Evolutionary conservation across 2,113 vertebrate genomes (phyloP).

Genomic region (Petrocephalus microphthalmus): DNA sequence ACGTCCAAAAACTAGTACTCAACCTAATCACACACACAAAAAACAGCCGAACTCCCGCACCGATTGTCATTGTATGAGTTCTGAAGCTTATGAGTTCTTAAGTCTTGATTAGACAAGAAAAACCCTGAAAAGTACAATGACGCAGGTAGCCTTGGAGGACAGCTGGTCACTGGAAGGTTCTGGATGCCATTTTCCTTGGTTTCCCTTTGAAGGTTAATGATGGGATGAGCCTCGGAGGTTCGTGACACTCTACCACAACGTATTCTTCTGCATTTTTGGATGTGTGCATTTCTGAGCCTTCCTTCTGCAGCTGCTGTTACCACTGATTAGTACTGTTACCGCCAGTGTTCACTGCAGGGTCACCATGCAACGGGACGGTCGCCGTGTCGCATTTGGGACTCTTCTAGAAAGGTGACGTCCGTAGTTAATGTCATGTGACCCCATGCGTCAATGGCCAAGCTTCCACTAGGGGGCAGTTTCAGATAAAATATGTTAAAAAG

Average conservation of each 20-base stretch:
- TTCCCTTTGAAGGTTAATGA: background rate
- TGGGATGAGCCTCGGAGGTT: background rate
- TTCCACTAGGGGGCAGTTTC: conserved; percentile 11
- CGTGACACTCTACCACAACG: background rate
- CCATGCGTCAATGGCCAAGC: background rate
- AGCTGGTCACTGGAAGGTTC: background rate
- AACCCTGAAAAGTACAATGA: background rate
- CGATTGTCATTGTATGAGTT: background rate
- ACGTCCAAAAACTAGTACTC: background rate
- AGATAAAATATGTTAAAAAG: background rate
- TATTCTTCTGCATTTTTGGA: background rate
- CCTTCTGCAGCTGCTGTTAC: background rate
- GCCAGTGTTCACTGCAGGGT: background rate
- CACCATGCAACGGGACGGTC: background rate
- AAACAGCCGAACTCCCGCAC: background rate
- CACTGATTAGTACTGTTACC: background rate
- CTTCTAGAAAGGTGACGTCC: background rate
- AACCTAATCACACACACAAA: background rate
- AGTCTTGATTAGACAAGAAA: background rate
- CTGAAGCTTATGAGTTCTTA: too few species aligned
- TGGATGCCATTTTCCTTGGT: background rate
- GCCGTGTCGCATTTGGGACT: background rate
- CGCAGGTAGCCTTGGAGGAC: background rate
- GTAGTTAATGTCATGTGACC: background rate
- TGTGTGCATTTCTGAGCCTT: background rate